Conservation (phyloP, 2,797 vertebrate species). For the Fundulus diaphanus region DNA sequence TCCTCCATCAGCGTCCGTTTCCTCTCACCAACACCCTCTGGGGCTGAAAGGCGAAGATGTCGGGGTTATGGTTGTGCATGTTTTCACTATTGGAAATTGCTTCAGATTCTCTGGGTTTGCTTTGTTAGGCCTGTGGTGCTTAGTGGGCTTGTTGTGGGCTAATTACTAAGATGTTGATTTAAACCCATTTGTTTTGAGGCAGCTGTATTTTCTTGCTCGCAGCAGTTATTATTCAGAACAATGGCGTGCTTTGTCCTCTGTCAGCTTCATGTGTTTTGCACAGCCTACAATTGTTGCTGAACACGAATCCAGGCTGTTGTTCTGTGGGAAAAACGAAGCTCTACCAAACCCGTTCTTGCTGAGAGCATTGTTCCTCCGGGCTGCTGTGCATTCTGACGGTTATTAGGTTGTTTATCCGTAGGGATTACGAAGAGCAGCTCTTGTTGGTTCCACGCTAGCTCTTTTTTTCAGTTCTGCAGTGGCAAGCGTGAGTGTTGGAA, state of each 20-base stretch:
- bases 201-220: neutral
- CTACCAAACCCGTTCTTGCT: conserved; percentile 27
- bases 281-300: neutral
- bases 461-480: conserved; percentile 18
- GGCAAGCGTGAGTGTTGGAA: conserved; percentile 10
- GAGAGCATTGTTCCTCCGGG: conserved; percentile 33
- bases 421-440: conserved; percentile 17
- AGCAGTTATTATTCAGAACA: conserved; percentile 15
- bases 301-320: conserved; percentile 32
- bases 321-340: conserved; percentile 24
- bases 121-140: conserved; percentile 19
- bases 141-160: conserved; percentile 27
- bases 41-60: neutral
- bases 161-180: conserved; percentile 27
- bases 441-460: conserved; percentile 3
- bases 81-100: neutral
- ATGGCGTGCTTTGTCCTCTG: conserved; percentile 23
- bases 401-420: conserved; percentile 30
- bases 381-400: conserved; percentile 52
- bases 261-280: conserved; percentile 17
- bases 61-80: neutral
- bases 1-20: neutral
- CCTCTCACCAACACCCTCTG: neutral
- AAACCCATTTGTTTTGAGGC: conserved; percentile 9
- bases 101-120: neutral